These are phyloP conservation scores for Acronicta leporina DNA, from an alignment of 2,888 invertebrate species.

Conservation along the genomic window DNA sequence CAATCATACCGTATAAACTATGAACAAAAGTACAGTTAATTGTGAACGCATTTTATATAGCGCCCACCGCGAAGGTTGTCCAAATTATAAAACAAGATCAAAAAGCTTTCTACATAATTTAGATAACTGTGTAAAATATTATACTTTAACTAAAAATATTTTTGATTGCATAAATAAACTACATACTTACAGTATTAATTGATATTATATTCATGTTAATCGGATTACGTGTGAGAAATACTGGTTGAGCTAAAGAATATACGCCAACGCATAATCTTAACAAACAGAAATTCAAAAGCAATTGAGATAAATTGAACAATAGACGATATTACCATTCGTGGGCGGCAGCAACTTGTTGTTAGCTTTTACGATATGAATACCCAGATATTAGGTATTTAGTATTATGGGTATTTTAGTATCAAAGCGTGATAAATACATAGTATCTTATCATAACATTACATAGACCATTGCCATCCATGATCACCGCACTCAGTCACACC, in stretches of 20 bases:
- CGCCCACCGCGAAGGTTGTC: too few species aligned
- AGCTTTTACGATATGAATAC: background rate
- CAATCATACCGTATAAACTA: too few species aligned
- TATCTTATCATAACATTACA: background rate
- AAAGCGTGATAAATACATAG: background rate
- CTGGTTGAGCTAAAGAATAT: background rate
- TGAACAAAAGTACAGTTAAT: too few species aligned
- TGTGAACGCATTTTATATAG: too few species aligned
- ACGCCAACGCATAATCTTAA: constrained; percentile 7
- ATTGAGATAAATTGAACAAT: constrained; percentile 12
- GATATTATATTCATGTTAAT: constrained; percentile 1
- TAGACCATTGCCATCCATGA: too few species aligned
- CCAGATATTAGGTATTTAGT: background rate
- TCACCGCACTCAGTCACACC: too few species aligned
- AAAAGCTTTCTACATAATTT: too few species aligned
- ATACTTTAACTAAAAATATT: too few species aligned
- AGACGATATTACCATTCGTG: constrained; percentile 3
- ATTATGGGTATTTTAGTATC: too few species aligned
- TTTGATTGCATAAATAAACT: background rate
- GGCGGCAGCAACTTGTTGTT: constrained; percentile 10
- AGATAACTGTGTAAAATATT: too few species aligned
- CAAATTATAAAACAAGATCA: too few species aligned
- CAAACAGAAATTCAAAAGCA: constrained; percentile 7
- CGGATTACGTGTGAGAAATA: constrained; percentile 14
- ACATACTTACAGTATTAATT: background rate